Conservation (phyloP, 35 echinoderm and acorn worm genomes). For the Antedon bifida region DNA sequence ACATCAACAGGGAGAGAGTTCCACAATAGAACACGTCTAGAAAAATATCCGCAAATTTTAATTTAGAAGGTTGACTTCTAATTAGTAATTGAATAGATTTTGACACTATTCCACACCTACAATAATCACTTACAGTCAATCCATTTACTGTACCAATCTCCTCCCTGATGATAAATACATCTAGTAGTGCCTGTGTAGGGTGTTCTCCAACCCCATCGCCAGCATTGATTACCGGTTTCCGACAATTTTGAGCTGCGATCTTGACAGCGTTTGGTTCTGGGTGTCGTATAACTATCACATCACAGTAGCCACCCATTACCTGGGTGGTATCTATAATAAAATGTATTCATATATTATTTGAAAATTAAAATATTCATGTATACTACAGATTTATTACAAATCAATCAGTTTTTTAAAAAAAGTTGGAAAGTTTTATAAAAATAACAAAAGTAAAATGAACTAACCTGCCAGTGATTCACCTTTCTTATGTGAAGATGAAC, state of each 20-base stretch:
- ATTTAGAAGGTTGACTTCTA: too few relatives aligned
- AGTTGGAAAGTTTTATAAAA: background rate
- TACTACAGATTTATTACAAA: background rate
- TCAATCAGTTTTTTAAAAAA: background rate
- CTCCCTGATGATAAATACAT: slow-evolving; percentile 89
- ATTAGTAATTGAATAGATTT: too few relatives aligned
- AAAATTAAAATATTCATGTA: background rate
- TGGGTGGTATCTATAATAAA: slow-evolving; percentile 58
- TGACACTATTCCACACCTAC: too few relatives aligned
- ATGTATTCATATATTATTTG: background rate
- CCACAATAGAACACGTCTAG: too few relatives aligned
- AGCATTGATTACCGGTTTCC: slow-evolving; percentile 77
- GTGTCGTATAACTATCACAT: slow-evolving; percentile 75
- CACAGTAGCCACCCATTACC: slow-evolving; percentile 78
- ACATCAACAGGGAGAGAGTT: too few relatives aligned
- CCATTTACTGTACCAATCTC: slow-evolving; percentile 96
- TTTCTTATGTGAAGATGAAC: slow-evolving; percentile 66
- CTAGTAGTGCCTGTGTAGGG: slow-evolving; percentile 89
- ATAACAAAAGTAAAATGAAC: background rate
- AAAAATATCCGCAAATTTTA: too few relatives aligned
- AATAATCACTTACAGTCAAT: slow-evolving; percentile 39
- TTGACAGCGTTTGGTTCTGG: slow-evolving; percentile 51
- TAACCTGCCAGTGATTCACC: slow-evolving; percentile 75
- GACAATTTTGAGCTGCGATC: slow-evolving; percentile 35
- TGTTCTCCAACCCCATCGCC: slow-evolving; percentile 93